These are phyloP conservation scores for Chironomus riparius DNA, from an alignment of 2,888 invertebrate species.

Conservation along the genomic window DNA sequence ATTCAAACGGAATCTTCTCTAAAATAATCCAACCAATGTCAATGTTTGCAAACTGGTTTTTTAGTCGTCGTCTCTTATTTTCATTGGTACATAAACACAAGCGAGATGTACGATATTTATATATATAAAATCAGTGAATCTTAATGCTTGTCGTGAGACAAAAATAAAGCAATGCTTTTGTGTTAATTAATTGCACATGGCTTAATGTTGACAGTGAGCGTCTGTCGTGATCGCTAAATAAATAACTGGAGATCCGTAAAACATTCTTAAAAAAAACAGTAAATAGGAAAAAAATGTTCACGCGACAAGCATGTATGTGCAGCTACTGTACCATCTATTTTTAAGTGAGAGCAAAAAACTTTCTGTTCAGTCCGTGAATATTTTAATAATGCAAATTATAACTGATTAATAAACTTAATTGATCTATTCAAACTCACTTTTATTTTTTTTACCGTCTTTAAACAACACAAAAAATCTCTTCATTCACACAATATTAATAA, in stretches of 20 bases:
- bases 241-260: neutral
- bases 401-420: no score
- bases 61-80: neutral
- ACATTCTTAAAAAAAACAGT: neutral
- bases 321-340: no score
- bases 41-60: neutral
- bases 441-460: no score
- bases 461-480: no score
- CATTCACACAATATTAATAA: no score
- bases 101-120: neutral
- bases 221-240: neutral
- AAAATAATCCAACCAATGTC: neutral
- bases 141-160: neutral
- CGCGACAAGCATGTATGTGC: neutral
- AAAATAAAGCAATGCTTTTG: neutral
- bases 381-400: no score
- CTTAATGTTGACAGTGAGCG: neutral
- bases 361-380: no score
- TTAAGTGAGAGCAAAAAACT: no score
- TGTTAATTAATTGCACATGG: conserved; percentile 10
- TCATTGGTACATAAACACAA: neutral
- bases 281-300: neutral
- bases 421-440: no score
- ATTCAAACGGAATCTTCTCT: neutral
- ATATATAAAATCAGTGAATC: neutral